Percentiles rank a stretch among this genome's conserved stretches.
Conservation (phyloP, 2,113 vertebrate species). For the Ceyx margarethae region DNA sequence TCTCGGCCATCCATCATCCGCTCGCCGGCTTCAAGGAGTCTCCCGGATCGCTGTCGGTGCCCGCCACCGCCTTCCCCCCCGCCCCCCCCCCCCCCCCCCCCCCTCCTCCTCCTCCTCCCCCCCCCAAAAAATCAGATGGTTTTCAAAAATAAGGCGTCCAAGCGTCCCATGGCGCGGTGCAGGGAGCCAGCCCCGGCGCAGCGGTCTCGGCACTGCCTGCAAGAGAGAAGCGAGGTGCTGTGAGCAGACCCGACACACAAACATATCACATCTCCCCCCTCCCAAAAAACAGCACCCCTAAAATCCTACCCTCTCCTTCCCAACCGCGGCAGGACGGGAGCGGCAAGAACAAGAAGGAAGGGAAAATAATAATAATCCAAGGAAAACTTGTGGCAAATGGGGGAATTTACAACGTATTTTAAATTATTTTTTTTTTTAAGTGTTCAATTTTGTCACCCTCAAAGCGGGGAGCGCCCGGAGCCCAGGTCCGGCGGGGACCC, state of each 20-base stretch:
- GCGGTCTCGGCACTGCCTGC: slow-evolving; percentile 25
- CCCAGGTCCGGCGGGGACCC: neutral
- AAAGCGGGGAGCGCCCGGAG: neutral
- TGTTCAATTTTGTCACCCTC: neutral
- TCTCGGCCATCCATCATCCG: slow-evolving; percentile 98
- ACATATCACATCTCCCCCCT: neutral
- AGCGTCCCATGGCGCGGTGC: neutral
- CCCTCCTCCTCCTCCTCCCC: neutral
- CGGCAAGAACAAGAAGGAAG: neutral
- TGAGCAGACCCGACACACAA: neutral
- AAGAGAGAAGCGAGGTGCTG: neutral
- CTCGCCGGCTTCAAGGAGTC: slow-evolving; percentile 42
- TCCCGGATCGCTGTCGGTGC: slow-evolving; percentile 7
- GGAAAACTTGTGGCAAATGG: neutral
- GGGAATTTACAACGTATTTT: neutral
- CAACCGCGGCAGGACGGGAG: neutral
- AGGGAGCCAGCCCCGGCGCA: slow-evolving; percentile 17
- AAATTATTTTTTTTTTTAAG: neutral
- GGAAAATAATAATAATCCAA: neutral
- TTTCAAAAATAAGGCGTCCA: slow-evolving; percentile 58
- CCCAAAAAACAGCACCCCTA: neutral
- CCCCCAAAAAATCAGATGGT: slow-evolving; percentile 23
- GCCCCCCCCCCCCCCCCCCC: neutral
- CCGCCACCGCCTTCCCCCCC: slow-evolving; percentile 41
- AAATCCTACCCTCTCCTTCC: neutral